Percentiles rank a stretch among this genome's conserved stretches.
These are phyloP conservation scores for Cheilosia grossa DNA, from an alignment of 2,888 invertebrate species.

Conservation along the genomic window DNA sequence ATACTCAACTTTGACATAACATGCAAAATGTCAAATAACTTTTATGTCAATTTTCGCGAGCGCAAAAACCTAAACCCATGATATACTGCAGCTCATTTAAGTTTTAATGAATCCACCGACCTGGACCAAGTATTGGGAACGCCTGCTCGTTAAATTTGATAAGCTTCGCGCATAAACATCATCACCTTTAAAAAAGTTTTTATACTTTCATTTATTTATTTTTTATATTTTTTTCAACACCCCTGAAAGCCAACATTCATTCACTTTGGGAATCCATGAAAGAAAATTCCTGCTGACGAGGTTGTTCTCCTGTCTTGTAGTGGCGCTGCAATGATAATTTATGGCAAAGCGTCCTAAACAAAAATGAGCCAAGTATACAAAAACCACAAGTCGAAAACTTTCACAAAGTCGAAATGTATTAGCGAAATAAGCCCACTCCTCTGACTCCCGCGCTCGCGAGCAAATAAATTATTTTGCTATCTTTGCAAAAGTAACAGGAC, in stretches of 20 bases:
- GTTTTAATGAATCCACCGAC: background rate
- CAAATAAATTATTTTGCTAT: slow-evolving; percentile 67
- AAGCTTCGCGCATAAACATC: slow-evolving; percentile 2
- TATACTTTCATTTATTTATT: background rate
- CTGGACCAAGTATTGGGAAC: background rate
- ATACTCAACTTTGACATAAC: too few species aligned
- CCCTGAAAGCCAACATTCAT: slow-evolving; percentile 18
- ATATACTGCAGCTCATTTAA: slow-evolving; percentile 1
- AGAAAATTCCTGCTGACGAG: slow-evolving; percentile 46
- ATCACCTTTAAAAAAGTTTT: slow-evolving; percentile 12
- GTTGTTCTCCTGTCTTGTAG: slow-evolving; percentile 28
- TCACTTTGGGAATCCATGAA: slow-evolving; percentile 32
- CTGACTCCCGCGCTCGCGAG: background rate
- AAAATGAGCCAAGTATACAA: background rate
- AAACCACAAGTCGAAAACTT: slow-evolving; percentile 15
- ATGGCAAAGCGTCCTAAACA: slow-evolving; percentile 10
- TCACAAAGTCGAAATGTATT: slow-evolving; percentile 44
- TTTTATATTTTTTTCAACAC: background rate
- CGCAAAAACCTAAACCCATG: background rate
- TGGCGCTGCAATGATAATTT: slow-evolving; percentile 31
- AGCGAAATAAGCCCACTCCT: slow-evolving; percentile 46
- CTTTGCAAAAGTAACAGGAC: slow-evolving; percentile 37
- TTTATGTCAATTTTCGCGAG: too few species aligned
- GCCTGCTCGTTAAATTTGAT: slow-evolving; percentile 1
- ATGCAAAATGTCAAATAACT: too few species aligned